phyloP scores from a whole-genome alignment of 2,888 invertebrate species.

The Oligia strigilis region DNA sequence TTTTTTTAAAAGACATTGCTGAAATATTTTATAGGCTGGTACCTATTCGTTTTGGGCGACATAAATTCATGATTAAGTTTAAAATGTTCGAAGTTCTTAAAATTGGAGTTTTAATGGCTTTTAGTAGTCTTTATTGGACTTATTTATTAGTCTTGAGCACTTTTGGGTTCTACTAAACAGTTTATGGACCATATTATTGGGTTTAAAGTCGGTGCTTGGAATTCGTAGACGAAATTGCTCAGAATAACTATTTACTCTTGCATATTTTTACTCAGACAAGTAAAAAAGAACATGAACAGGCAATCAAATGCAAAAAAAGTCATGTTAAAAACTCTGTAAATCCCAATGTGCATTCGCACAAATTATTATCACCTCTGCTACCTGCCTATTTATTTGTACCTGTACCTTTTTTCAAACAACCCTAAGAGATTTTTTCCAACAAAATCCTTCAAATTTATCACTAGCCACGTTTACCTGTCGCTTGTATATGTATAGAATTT shows the following conservation, averaged over 20 bases:
- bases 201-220: background rate
- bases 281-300: background rate
- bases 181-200: background rate
- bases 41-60: slow-evolving; percentile 8
- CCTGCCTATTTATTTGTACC: slow-evolving; percentile 65
- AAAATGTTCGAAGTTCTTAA: slow-evolving; percentile 13
- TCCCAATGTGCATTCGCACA: slow-evolving; percentile 60
- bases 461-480: slow-evolving; percentile 66
- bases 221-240: background rate
- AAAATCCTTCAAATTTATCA: slow-evolving; percentile 66
- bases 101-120: slow-evolving; percentile 25
- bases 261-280: background rate
- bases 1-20: slow-evolving; percentile 20
- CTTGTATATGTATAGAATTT: slow-evolving; percentile 54
- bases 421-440: slow-evolving; percentile 58
- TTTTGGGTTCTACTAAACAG: background rate
- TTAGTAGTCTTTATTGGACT: slow-evolving; percentile 1
- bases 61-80: slow-evolving; percentile 26
- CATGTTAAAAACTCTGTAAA: slow-evolving; percentile 13
- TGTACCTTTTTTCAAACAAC: slow-evolving; percentile 62
- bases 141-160: slow-evolving; percentile 4
- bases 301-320: slow-evolving; percentile 1
- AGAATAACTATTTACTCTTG: background rate
- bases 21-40: slow-evolving; percentile 1
- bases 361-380: slow-evolving; percentile 61